phyloP scores from a whole-genome alignment of 2,113 vertebrate genomes.

The Gymnocephalus cernua region DNA sequence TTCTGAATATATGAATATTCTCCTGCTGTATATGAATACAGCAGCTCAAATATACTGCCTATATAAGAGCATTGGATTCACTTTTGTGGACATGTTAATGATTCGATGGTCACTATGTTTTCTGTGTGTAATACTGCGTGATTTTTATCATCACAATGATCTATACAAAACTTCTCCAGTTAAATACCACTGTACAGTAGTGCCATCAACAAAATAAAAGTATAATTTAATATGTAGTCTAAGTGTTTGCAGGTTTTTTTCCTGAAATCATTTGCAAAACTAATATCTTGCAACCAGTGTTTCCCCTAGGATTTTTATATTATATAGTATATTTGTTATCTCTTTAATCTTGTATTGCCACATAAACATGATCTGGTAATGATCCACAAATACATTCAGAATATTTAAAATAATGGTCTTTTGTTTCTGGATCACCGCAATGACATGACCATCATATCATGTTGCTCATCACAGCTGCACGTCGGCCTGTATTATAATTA shows the following conservation, averaged over 20 bases:
- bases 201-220: not conserved
- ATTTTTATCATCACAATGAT: not conserved
- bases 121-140: not conserved
- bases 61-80: too few species aligned
- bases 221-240: not conserved
- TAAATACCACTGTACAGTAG: too few species aligned
- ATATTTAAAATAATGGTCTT: not conserved
- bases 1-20: not conserved
- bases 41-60: not conserved
- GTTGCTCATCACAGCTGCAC: not conserved
- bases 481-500: not conserved
- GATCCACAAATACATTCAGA: not conserved
- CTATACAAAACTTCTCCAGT: not conserved
- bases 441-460: not conserved
- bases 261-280: not conserved
- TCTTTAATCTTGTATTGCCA: not conserved
- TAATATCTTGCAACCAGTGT: not conserved
- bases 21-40: not conserved
- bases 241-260: not conserved
- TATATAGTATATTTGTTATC: too few species aligned
- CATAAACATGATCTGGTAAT: not conserved
- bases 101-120: not conserved
- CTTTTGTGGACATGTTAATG: not conserved
- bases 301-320: too few species aligned
- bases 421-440: not conserved